Percentiles rank a stretch among this genome's conserved stretches.
Evolutionary conservation across 2,797 vertebrate genomes (phyloP).

Genomic region (Argya squamiceps): DNA sequence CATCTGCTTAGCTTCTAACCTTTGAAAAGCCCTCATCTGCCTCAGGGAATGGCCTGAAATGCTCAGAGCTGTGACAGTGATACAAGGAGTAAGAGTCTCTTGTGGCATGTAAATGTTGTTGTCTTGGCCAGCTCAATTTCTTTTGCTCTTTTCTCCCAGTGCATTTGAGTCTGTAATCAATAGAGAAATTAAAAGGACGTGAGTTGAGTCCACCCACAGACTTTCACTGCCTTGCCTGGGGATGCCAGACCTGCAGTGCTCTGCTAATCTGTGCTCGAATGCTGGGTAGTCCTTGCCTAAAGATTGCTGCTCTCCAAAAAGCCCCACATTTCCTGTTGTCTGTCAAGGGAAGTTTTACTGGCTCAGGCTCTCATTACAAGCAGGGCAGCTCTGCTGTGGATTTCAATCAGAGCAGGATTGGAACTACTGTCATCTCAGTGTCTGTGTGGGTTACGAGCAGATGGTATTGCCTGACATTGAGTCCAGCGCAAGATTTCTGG

Average conservation of each 20-base stretch:
- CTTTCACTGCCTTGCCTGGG: not conserved
- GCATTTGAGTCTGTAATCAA: not conserved
- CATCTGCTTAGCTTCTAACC: not conserved
- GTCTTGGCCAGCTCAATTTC: constrained; percentile 3
- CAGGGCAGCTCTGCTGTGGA: not conserved
- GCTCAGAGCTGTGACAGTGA: not conserved
- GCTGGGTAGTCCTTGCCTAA: not conserved
- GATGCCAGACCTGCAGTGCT: not conserved
- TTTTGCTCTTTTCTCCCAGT: not conserved
- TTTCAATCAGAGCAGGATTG: not conserved
- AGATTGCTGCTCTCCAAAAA: constrained; percentile 12
- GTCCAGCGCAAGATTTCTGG: not conserved
- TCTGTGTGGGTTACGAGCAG: not conserved
- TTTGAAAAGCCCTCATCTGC: not conserved
- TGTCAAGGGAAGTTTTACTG: not conserved
- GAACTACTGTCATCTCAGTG: not conserved
- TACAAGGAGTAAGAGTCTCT: not conserved
- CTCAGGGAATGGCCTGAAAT: not conserved
- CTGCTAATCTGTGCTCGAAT: not conserved
- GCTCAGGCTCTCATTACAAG: not conserved
- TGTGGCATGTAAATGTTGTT: not conserved
- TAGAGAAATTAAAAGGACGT: constrained; percentile 10
- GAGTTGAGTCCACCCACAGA: constrained; percentile 25
- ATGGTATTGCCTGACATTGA: not conserved
- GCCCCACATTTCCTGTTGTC: not conserved